Base-by-base conservation (phyloP, 53 echinoderm and acorn worm species). In the Zoroaster sp. region DNA sequence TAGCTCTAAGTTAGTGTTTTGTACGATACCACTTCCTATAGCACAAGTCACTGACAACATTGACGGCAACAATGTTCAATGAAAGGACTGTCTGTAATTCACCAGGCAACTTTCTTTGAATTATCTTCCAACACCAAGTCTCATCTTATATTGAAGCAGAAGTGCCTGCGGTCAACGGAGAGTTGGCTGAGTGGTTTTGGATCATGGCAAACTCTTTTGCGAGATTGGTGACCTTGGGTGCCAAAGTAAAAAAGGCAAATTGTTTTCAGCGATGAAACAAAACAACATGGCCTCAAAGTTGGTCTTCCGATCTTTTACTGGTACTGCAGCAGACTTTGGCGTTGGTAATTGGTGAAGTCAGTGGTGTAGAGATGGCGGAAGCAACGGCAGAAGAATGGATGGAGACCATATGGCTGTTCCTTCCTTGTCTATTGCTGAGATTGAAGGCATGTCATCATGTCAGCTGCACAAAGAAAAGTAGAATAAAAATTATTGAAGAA, bases 171-270 rank as follows among this genome's bases (percentile, higher is more conserved):
- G 20, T 74, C 83, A 33, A 75, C 65, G 3, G 90, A 81, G 28
- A 83, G 18, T 35, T 70, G 41, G 51, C 63, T 37, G 9, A 90
- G 54, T 7, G 75, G 73, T 12, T 42, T 75, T n/a, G 25, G 35
- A 83, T 90, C n/a, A n/a, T n/a, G n/a, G n/a, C n/a, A n/a, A n/a
- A n/a, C 90, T 69, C 80, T 54, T 80, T 69, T 20, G 89, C 69
- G 36, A 66, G 69, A 2, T 89, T 35, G 4, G 80, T 43, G 18
- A 80, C 36, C 1, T 79, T 46, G 18, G 71, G 52, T n/a, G 76
- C n/a, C 5, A 70, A 20, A 38, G 80, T 37, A n/a, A n/a, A 34
- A 80, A 79, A n/a, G 76, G 76, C 17, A 88, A 55, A 42, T 40
- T 40, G 66, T 77, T 38, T 63, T 88, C 88, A 35, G 69, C 88